Evolutionary conservation across 2,113 vertebrate species (phyloP).

Genomic region (Anser cygnoides): DNA sequence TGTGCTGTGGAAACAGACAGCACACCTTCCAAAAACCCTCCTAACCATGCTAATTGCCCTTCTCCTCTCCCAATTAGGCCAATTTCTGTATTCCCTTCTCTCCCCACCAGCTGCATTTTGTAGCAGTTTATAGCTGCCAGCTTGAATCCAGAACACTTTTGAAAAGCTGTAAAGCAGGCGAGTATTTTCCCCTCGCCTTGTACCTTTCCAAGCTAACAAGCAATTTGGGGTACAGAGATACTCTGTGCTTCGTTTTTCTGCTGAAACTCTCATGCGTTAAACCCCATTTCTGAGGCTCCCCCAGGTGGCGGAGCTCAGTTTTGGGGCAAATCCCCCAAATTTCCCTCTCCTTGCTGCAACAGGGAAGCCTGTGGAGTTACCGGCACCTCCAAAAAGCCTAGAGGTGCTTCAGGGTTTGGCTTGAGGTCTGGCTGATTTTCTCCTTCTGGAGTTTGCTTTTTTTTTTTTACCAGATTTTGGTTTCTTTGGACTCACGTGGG

Average conservation of each 20-base stretch:
- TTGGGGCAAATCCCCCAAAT: background rate
- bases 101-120: background rate
- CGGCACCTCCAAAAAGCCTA: rapidly evolving
- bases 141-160: background rate
- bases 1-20: background rate
- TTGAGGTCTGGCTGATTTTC: background rate
- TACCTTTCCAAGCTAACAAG: background rate
- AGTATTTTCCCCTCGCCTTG: background rate
- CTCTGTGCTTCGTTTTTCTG: rapidly evolving
- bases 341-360: background rate
- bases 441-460: background rate
- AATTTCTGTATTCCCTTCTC: background rate
- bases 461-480: background rate
- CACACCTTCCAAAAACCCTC: background rate
- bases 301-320: background rate
- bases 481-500: background rate
- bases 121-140: background rate
- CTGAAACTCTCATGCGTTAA: background rate
- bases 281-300: rapidly evolving
- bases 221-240: rapidly evolving
- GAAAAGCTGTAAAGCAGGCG: background rate
- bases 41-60: background rate
- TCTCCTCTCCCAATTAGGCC: slow-evolving; percentile 14
- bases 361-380: background rate
- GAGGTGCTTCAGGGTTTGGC: background rate